These are phyloP conservation scores for Tridacna crocea DNA, from an alignment of 2,888 invertebrate genomes.

Conservation along the genomic window DNA sequence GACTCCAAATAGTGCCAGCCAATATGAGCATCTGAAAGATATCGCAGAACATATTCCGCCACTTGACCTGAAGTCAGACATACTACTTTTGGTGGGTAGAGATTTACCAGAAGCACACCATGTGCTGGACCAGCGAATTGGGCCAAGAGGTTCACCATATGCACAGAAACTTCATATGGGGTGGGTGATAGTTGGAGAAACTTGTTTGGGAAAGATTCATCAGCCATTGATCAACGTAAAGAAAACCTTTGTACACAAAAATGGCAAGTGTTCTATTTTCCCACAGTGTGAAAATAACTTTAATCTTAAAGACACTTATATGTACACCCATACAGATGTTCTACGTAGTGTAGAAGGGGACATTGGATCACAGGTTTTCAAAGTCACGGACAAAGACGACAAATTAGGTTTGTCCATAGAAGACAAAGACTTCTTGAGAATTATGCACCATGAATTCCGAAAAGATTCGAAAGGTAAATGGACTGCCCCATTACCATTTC, in stretches of 20 bases:
- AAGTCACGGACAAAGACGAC: background rate
- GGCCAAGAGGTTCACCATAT: slow-evolving; percentile 38
- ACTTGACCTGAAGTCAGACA: too few relatives aligned
- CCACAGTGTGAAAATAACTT: slow-evolving; percentile 10
- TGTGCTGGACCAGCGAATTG: slow-evolving; percentile 43
- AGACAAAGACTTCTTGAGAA: slow-evolving; percentile 28
- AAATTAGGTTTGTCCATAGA: slow-evolving; percentile 21
- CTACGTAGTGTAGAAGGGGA: background rate
- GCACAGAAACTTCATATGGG: slow-evolving; percentile 41
- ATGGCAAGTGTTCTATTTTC: background rate
- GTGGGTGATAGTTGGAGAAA: slow-evolving; percentile 51
- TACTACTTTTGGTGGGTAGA: slow-evolving; percentile 47
- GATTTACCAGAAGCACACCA: slow-evolving; percentile 52
- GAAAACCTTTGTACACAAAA: background rate
- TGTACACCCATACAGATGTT: too few relatives aligned
- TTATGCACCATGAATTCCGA: slow-evolving; percentile 27
- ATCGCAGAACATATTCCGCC: too few relatives aligned
- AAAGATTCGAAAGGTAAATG: slow-evolving; percentile 32
- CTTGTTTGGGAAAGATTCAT: slow-evolving; percentile 49
- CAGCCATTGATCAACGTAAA: slow-evolving; percentile 13
- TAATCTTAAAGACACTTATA: background rate
- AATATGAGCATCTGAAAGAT: too few relatives aligned
- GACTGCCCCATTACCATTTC: slow-evolving; percentile 39
- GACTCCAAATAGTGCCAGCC: too few relatives aligned
- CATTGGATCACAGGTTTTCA: background rate